These are phyloP conservation scores for Strigops habroptila DNA, from an alignment of 2,113 vertebrate species.

Conservation along the genomic window DNA sequence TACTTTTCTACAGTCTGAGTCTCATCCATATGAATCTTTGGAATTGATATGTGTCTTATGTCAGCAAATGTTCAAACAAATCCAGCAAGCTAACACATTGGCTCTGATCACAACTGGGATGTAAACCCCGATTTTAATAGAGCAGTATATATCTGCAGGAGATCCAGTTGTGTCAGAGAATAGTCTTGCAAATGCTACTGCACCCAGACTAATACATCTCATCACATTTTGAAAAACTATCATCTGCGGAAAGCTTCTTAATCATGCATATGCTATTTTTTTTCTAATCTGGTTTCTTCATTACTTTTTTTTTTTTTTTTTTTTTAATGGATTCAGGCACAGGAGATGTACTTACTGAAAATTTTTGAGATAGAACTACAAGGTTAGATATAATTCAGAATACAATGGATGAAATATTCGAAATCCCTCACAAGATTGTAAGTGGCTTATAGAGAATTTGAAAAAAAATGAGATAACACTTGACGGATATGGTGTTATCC, in stretches of 20 bases:
- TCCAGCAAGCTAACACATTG: not conserved
- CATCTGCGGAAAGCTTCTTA: not conserved
- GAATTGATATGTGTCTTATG: not conserved
- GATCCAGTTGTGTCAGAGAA: not conserved
- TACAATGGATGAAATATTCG: constrained; percentile 35
- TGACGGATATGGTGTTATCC: constrained; percentile 28
- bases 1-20: not conserved
- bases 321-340: not conserved
- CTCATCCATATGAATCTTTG: not conserved
- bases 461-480: not conserved
- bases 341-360: not conserved
- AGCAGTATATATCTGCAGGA: not conserved
- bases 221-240: not conserved
- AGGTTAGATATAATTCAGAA: constrained; percentile 40
- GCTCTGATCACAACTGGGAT: not conserved
- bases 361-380: not conserved
- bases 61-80: not conserved
- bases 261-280: not conserved
- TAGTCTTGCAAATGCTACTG: not conserved
- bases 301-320: not conserved
- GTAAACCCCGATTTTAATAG: not conserved
- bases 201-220: not conserved
- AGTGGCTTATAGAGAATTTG: constrained; percentile 2
- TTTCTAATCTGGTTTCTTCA: not conserved
- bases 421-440: constrained; percentile 21